Percentiles rank a stretch among this genome's conserved stretches.
phyloP scores from a whole-genome alignment of 2,797 vertebrate species.

The Antrozous pallidus region DNA sequence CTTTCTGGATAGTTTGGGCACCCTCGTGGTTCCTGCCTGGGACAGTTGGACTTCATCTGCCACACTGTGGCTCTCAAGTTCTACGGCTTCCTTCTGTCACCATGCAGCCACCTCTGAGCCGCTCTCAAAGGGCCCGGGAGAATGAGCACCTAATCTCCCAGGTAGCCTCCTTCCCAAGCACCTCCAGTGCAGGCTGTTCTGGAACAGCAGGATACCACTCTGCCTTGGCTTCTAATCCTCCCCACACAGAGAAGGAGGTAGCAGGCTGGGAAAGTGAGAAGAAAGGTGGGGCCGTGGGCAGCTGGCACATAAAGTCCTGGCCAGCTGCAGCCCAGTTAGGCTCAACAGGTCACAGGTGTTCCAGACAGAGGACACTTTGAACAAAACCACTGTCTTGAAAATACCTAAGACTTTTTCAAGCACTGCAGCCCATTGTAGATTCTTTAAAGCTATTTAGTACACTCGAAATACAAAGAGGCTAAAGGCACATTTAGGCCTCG shows the following conservation, averaged over 20 bases:
- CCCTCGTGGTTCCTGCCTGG: background rate
- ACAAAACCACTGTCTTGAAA: constrained; percentile 82
- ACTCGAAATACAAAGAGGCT: constrained; percentile 81
- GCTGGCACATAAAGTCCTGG: constrained; percentile 71
- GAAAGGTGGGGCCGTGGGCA: constrained; percentile 69
- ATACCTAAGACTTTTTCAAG: constrained; percentile 79
- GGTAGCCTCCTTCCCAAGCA: constrained; percentile 78
- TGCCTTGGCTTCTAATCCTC: constrained; percentile 77
- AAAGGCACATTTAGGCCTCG: constrained; percentile 75
- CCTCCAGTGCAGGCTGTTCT: constrained; percentile 69
- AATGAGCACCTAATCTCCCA: constrained; percentile 64
- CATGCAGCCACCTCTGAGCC: constrained; percentile 55
- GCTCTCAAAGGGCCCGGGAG: constrained; percentile 30
- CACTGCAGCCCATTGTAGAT: constrained; percentile 63
- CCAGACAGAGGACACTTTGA: constrained; percentile 74
- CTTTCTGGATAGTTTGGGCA: background rate
- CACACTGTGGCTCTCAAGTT: background rate
- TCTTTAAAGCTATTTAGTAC: constrained; percentile 81
- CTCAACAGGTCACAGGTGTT: constrained; percentile 83
- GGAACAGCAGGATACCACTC: background rate
- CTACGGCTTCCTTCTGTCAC: background rate
- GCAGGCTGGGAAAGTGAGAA: constrained; percentile 73
- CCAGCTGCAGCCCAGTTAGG: constrained; percentile 85
- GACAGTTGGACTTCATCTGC: constrained; percentile 4
- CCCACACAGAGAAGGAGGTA: constrained; percentile 73